Evolutionary conservation across 1,140 invertebrate species (phyloP), one percentile per base, ranked within the genome.

Genomic region (Cotesia typhae): DNA sequence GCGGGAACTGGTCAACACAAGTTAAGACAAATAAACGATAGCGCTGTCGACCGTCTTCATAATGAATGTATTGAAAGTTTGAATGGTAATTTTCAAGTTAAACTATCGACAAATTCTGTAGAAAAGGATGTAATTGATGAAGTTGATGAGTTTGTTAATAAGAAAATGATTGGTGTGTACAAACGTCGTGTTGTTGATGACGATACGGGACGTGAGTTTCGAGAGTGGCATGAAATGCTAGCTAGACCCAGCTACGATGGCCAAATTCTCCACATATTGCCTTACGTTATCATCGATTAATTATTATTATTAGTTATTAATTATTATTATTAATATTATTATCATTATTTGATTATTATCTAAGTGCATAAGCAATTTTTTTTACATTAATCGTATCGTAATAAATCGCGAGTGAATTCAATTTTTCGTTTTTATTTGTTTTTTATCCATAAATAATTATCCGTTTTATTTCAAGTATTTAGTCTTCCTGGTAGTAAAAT

Each of bases 231-330:
- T 83, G 92, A 96, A 87, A 91, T 91, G 84, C 88, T 91, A 75
- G 90, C 90, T 75, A 90, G 87, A 85, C 89, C 88, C 83, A 92
- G 90, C 78, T 92, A 89, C 80, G 89, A 89, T 85, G 92, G 88
- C 80, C 92, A 94, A 84, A 88, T 89, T 79, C 89, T 96, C 85
- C 91, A 92, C 87, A 93, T 96, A 90, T 90, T 96, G 91, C 95
- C 95, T 89, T 97, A 97, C 89, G 94, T 95, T 88, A 92, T 96
- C 83, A 93, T 95, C 88, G 94, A 96, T 90, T 96, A 90, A 83
- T 85, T 75, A 75, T 60, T 20, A 57, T 57, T 28, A 57, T 57
- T 57, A 57, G 47, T 47, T 65, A 65, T 65, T 65, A 65, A 17
- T 65, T 65, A 65, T 51, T n/a, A 51, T 51, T 51, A 51, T n/a